These are phyloP conservation scores for Chrysomallon squamiferum DNA, from an alignment of 1,140 invertebrate genomes.

Conservation along the genomic window DNA sequence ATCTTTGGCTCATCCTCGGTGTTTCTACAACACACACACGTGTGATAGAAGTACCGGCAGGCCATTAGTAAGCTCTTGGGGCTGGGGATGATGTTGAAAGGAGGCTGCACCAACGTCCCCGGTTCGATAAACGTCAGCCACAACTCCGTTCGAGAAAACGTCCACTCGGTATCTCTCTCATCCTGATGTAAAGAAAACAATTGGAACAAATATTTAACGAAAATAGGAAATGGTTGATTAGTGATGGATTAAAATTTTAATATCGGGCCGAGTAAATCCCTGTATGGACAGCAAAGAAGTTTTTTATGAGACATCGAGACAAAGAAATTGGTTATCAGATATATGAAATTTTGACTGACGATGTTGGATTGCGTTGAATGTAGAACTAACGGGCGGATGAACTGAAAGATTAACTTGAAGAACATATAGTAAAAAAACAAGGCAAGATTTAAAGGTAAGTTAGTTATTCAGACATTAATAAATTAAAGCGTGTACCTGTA, in stretches of 20 bases:
- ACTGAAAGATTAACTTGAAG: too few species aligned
- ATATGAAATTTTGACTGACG: too few species aligned
- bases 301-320: too few species aligned
- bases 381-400: too few species aligned
- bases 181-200: constrained; percentile 68
- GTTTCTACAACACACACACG: background rate
- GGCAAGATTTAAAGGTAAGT: background rate
- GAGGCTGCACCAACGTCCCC: constrained; percentile 91
- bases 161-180: constrained; percentile 96
- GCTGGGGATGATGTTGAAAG: constrained; percentile 79
- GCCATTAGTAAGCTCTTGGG: constrained; percentile 33
- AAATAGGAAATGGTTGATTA: too few species aligned
- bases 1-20: background rate
- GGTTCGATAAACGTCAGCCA: constrained; percentile 99
- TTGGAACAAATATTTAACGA: background rate
- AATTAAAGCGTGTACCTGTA: constrained; percentile 70
- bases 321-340: too few species aligned
- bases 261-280: too few species aligned
- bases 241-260: too few species aligned
- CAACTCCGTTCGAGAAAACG: constrained; percentile 91
- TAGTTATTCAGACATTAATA: background rate
- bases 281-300: too few species aligned
- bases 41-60: background rate
- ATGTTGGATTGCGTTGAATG: too few species aligned
- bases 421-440: background rate